These are phyloP conservation scores for Corythornis madagascariensis DNA, from an alignment of 2,113 vertebrate genomes.

Conservation along the genomic window DNA sequence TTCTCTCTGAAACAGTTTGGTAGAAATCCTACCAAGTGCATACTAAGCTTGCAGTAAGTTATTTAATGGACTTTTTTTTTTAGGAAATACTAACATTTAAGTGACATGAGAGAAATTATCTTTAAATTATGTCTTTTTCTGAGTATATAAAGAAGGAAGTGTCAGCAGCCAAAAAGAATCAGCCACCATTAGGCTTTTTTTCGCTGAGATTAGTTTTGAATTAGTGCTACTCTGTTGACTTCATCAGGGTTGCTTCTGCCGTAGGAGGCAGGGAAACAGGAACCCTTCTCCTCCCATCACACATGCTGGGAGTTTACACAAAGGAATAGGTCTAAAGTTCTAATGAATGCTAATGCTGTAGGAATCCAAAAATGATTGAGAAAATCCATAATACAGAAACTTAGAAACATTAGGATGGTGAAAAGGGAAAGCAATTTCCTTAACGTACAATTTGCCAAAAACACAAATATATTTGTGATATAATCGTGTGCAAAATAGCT, in stretches of 20 bases:
- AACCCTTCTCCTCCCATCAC: background rate
- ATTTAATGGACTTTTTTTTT: background rate
- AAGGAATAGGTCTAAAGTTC: background rate
- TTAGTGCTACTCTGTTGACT: background rate
- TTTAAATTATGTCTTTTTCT: background rate
- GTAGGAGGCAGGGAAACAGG: background rate
- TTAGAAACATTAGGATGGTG: background rate
- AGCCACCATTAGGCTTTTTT: background rate
- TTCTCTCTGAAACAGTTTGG: background rate
- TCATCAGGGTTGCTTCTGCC: background rate
- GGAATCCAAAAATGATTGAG: background rate
- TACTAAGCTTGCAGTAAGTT: background rate
- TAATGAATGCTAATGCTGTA: background rate
- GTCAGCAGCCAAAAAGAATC: slow-evolving; percentile 1
- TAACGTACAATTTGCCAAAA: background rate
- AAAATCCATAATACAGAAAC: background rate
- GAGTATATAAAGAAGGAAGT: background rate
- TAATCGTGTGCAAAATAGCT: background rate
- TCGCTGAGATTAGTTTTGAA: background rate
- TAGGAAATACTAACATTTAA: background rate
- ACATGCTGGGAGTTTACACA: background rate
- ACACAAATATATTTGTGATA: background rate
- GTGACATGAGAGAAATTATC: background rate
- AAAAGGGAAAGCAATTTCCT: slow-evolving; percentile 12
- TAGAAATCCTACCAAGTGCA: background rate